Evolutionary conservation across 2,113 vertebrate species (phyloP).

Genomic region (Oncorhynchus mykiss): DNA sequence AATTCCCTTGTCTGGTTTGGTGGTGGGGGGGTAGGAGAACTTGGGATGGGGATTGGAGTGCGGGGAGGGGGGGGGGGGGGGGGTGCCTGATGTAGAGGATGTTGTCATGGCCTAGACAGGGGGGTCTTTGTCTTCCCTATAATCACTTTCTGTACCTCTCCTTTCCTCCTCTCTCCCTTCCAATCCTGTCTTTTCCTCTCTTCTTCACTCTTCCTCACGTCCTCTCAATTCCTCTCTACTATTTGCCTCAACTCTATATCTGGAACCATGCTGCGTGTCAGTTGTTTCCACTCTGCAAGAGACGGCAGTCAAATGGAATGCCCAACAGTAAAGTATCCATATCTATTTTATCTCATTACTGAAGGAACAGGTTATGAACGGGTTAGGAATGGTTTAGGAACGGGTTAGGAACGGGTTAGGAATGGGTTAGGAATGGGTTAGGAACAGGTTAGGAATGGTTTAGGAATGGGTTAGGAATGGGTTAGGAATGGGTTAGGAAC

Average conservation of each 20-base stretch:
- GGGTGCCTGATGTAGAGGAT: conserved; percentile 66
- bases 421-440: too few species aligned
- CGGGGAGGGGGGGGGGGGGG: background rate
- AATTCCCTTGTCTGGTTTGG: conserved; percentile 66
- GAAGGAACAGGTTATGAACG: too few species aligned
- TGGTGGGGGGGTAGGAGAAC: conserved; percentile 22
- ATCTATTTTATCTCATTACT: too few species aligned
- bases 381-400: too few species aligned
- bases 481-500: too few species aligned
- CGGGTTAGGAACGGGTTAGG: too few species aligned
- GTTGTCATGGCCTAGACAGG: conserved; percentile 69
- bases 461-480: too few species aligned
- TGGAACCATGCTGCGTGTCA: background rate
- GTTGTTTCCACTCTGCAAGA: conserved; percentile 13
- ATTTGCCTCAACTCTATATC: conserved; percentile 13
- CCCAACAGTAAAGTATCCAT: too few species aligned
- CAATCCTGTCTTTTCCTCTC: conserved; percentile 47
- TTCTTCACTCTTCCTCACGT: conserved; percentile 44
- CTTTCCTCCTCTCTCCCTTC: conserved; percentile 42
- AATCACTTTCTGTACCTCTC: conserved; percentile 63
- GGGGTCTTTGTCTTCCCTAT: conserved; percentile 72
- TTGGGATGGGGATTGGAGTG: conserved; percentile 48
- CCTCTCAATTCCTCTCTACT: conserved; percentile 19
- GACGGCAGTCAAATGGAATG: too few species aligned
- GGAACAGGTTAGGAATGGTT: too few species aligned